A percentile compares a stretch with the other conserved stretches of the same genome.
Conservation (phyloP, 2,113 vertebrate species). For the Tragelaphus strepsiceros region DNA sequence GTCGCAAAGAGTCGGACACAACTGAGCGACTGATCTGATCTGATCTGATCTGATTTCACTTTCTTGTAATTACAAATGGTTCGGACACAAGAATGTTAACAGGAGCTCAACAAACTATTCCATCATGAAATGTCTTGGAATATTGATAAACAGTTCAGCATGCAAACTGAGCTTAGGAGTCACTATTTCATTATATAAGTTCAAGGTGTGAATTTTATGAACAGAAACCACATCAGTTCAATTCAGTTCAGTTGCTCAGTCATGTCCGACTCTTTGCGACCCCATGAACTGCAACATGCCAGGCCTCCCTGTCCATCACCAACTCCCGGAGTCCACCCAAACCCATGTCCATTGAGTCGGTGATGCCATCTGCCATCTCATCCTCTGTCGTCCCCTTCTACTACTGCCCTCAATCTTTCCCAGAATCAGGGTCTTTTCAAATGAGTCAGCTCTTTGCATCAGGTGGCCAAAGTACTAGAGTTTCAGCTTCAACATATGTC, state of each 20-base stretch:
- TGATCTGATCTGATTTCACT: background rate
- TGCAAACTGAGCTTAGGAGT: conserved; percentile 5
- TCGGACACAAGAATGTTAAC: background rate
- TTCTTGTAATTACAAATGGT: background rate
- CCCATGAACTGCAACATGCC: rapidly evolving
- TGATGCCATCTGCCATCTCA: background rate
- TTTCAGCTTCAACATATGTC: background rate
- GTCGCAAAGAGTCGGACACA: too few species aligned
- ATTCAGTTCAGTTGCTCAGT: background rate
- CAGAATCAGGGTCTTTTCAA: background rate
- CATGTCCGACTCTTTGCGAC: rapidly evolving
- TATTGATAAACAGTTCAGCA: conserved; percentile 34
- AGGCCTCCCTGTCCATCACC: background rate
- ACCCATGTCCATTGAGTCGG: background rate
- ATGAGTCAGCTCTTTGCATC: background rate
- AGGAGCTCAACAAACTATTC: background rate
- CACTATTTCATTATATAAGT: background rate
- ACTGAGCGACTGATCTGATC: too few species aligned
- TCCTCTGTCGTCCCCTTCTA: background rate
- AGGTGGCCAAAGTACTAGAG: background rate
- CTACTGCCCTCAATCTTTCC: background rate
- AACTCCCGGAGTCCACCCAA: background rate
- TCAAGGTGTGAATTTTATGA: conserved; percentile 25
- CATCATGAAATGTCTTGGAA: background rate
- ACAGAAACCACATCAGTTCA: background rate